phyloP scores from a whole-genome alignment of 2,113 vertebrate genomes.

The Eulemur macaco region DNA sequence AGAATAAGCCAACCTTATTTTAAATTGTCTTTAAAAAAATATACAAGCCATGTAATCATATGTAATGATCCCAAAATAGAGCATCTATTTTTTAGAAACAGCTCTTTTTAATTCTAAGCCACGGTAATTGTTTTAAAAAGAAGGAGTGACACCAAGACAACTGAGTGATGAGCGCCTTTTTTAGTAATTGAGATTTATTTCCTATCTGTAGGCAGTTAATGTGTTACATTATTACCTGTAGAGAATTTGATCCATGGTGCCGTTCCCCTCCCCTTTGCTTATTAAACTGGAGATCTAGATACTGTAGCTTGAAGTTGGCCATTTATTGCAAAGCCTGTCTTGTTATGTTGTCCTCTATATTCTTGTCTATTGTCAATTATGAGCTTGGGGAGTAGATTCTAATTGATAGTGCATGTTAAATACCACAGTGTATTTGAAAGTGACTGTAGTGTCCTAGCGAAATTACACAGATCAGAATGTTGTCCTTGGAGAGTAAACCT shows the following conservation, averaged over 20 bases:
- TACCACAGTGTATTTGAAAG: neutral
- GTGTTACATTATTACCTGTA: conserved; percentile 17
- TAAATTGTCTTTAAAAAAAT: conserved; percentile 1
- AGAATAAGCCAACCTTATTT: neutral
- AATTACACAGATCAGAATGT: neutral
- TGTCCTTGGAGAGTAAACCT: neutral
- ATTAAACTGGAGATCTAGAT: neutral
- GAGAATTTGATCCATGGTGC: neutral
- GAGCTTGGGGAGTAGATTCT: conserved; percentile 3
- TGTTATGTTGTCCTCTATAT: neutral
- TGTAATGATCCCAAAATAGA: neutral
- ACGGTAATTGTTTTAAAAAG: neutral
- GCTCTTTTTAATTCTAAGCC: neutral
- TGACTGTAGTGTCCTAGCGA: neutral
- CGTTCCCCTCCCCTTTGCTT: neutral
- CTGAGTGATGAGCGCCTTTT: neutral
- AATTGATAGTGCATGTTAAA: conserved; percentile 6
- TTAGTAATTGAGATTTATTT: conserved; percentile 47
- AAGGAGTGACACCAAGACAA: neutral
- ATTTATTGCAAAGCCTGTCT: neutral
- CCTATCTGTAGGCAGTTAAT: conserved; percentile 1
- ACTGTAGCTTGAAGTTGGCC: neutral
- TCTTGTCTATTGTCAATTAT: neutral
- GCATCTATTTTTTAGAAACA: neutral
- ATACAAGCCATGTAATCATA: neutral